Conservation (phyloP, 1,140 invertebrate genomes). For the Zophobas morio region DNA sequence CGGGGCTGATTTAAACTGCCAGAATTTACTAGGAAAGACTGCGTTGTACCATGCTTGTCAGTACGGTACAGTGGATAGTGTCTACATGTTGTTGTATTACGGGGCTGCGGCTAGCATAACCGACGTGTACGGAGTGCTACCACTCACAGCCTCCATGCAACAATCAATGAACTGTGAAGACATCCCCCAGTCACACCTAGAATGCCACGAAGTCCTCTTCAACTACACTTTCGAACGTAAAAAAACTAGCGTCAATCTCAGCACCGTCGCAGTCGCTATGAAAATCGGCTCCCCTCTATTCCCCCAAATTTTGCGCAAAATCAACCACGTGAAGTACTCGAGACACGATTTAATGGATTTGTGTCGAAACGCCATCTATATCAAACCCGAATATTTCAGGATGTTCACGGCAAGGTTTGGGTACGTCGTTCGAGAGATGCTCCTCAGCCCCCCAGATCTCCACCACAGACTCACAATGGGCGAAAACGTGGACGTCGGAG, state of each 20-base stretch:
- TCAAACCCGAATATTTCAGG: neutral
- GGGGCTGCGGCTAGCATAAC: neutral
- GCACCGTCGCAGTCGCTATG: neutral
- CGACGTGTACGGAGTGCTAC: neutral
- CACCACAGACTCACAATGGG: neutral
- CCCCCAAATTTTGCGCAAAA: neutral
- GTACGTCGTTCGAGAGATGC: neutral
- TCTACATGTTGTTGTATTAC: conserved; percentile 10
- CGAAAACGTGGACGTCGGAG: neutral
- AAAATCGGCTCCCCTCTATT: neutral
- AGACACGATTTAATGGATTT: neutral
- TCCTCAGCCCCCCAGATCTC: neutral
- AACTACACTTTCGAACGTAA: neutral
- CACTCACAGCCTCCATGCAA: neutral
- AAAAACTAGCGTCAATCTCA: neutral
- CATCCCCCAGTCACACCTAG: neutral
- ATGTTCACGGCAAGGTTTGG: neutral
- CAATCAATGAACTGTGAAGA: neutral
- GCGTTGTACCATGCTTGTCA: conserved; percentile 1
- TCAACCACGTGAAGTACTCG: neutral
- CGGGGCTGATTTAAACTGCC: conserved; percentile 12
- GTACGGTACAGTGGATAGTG: neutral
- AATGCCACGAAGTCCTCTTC: conserved; percentile 1
- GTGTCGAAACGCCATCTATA: neutral
- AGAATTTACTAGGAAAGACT: neutral